Evolutionary conservation across 1,140 invertebrate genomes (phyloP), one percentile per base, ranked within the genome.

Genomic region (Thrips palmi): DNA sequence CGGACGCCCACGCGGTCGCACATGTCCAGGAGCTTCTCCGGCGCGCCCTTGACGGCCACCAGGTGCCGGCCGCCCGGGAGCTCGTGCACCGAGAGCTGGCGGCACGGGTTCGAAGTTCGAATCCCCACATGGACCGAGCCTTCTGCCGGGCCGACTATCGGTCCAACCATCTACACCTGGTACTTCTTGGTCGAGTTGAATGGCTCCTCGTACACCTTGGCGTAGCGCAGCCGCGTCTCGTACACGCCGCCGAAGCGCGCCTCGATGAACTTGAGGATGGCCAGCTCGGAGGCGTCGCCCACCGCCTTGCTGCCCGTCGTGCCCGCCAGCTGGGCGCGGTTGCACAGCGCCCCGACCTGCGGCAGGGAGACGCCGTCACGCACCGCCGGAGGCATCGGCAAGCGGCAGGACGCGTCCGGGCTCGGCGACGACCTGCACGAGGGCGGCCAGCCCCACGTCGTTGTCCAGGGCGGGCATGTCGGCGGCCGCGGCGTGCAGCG

Each of bases 1-100:
- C n/a, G n/a, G n/a, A 68, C 61, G 29, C 77, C 56, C 39, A 92
- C 77, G 1, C 68, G 74, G 7, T 62, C 58, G 51, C 84, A 91
- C 19, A 73, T 65, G 18, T 84, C 77, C 8, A 91, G 54, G 47
- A 94, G 78, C 23, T 81, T 64, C 60, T 94, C 89, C 1, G 89
- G 88, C 15, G 89, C 89, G 3, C 88, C 88, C 58, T 94, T 93
- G 72, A 91, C 79, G 37, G 84, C 77, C 32, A 91, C 52, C 1
- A 80, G 51, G 49, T 57, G 67, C 51, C 61, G 59, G 2, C 29
- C 6, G 2, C 8, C 11, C 1, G 58, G 50, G 45, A 47, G 47
- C 3, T 46, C 46, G 47, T 88, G 83, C 47, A 87, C 73, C 8
- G 81, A 85, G 7, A 27, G 24, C 24, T 27, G 12, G 12, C 12